phyloP scores from a whole-genome alignment of 2,113 vertebrate species.

The Sturnus vulgaris region DNA sequence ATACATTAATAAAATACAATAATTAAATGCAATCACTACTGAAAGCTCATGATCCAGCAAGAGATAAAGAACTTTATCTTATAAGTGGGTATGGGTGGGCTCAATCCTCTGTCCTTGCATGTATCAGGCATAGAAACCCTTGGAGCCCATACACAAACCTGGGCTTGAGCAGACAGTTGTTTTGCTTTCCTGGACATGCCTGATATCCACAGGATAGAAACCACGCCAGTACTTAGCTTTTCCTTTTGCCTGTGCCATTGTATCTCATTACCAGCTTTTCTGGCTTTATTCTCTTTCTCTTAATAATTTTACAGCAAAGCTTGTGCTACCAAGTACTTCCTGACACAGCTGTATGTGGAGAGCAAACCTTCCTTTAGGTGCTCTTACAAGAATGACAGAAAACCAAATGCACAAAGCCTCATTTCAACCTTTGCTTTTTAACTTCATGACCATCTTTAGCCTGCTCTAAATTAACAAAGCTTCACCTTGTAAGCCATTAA shows the following conservation, averaged over 20 bases:
- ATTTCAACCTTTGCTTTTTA: not conserved
- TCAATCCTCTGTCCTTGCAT: not conserved
- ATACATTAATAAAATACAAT: not conserved
- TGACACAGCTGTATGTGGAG: not conserved
- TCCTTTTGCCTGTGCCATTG: not conserved
- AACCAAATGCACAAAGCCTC: not conserved
- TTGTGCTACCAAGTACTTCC: not conserved
- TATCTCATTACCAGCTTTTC: not conserved
- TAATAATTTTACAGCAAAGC: not conserved
- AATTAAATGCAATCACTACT: not conserved
- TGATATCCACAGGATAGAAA: not conserved
- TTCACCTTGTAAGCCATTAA: not conserved
- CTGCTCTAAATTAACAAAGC: not conserved
- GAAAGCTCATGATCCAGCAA: not conserved
- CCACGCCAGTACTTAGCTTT: fast-evolving
- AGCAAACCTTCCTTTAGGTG: not conserved
- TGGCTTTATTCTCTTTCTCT: not conserved
- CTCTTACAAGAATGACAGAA: not conserved
- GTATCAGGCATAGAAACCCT: not conserved
- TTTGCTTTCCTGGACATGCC: not conserved
- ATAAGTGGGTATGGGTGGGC: not conserved
- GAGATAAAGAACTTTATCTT: not conserved
- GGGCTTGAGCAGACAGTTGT: not conserved
- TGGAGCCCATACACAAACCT: not conserved
- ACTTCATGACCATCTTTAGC: not conserved